Conservation (phyloP, 2,797 vertebrate species). For the Falco peregrinus region DNA sequence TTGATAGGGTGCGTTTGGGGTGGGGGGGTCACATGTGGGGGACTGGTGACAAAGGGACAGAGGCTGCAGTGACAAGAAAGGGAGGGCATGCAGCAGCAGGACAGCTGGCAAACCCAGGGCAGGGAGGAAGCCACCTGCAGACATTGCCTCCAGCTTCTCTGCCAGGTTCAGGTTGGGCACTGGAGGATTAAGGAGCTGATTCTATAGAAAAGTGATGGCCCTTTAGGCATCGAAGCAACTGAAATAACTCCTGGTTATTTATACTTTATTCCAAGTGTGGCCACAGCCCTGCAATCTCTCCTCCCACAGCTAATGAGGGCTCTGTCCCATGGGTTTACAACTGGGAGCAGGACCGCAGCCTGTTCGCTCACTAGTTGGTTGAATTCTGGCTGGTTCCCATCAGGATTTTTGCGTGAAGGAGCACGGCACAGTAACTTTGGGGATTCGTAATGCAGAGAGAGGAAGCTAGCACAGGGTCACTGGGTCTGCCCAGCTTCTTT, state of each 20-base stretch:
- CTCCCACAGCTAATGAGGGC: background rate
- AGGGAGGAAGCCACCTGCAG: background rate
- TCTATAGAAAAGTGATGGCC: background rate
- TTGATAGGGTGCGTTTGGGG: background rate
- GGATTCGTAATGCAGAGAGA: background rate
- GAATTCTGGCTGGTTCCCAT: background rate
- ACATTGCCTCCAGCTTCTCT: background rate
- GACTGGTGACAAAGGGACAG: background rate
- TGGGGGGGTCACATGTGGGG: rapidly evolving
- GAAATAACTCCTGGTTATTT: background rate
- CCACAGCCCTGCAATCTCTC: background rate
- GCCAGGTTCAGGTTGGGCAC: background rate
- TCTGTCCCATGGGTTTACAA: rapidly evolving
- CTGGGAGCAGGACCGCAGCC: background rate
- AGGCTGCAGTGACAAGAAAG: background rate
- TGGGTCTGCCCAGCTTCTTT: background rate
- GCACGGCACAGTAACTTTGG: background rate
- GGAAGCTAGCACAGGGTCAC: background rate
- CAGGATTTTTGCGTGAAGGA: background rate
- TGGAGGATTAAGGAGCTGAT: background rate
- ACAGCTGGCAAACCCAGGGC: background rate
- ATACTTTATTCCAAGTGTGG: background rate
- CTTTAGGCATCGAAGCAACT: background rate
- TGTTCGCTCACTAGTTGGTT: background rate
- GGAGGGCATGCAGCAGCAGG: background rate